Percentiles rank a stretch among this genome's conserved stretches.
These are phyloP conservation scores for Eupithecia vulgata DNA, from an alignment of 2,888 invertebrate genomes.

Conservation along the genomic window DNA sequence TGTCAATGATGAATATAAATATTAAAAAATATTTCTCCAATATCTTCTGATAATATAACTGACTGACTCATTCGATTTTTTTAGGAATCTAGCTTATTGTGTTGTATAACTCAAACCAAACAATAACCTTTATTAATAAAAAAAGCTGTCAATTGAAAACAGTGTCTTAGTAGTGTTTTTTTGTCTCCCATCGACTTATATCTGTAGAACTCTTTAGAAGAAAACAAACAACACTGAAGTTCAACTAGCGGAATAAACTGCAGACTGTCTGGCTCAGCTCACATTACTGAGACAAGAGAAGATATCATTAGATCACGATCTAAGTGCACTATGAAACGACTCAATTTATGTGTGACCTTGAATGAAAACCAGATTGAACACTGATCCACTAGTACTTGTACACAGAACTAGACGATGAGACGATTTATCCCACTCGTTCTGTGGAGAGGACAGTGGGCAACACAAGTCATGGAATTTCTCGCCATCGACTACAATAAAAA, in stretches of 20 bases:
- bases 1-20: too few species aligned
- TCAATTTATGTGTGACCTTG: neutral
- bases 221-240: neutral
- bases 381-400: neutral
- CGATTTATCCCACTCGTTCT: neutral
- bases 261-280: neutral
- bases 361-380: neutral
- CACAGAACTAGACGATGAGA: neutral
- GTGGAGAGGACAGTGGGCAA: neutral
- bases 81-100: too few species aligned
- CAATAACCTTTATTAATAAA: too few species aligned
- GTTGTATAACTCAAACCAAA: too few species aligned
- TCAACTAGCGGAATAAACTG: neutral
- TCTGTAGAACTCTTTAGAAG: neutral
- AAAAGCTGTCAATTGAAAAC: too few species aligned
- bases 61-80: too few species aligned
- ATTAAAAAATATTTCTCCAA: too few species aligned
- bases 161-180: too few species aligned
- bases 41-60: too few species aligned
- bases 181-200: too few species aligned
- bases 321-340: neutral
- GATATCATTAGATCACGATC: neutral
- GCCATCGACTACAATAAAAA: neutral
- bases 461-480: neutral
- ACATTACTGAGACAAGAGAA: neutral